Conservation (phyloP, 2,888 invertebrate genomes). For the Oligia strigilis region DNA sequence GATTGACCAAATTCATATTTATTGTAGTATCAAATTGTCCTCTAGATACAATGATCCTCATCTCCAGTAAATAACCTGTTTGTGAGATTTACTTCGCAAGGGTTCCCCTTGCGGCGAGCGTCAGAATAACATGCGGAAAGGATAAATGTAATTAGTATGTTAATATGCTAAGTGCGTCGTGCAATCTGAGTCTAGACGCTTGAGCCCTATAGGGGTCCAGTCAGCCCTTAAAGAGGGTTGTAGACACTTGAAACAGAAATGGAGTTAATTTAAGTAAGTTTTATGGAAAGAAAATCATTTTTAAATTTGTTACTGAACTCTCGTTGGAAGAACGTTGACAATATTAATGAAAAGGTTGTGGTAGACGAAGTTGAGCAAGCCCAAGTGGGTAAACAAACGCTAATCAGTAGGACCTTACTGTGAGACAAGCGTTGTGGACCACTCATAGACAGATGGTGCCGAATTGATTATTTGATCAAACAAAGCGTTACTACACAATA, state of each 20-base stretch:
- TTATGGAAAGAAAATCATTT: constrained; percentile 16
- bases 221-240: constrained; percentile 37
- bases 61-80: constrained; percentile 23
- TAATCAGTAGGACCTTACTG: neutral
- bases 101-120: constrained; percentile 28
- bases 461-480: constrained; percentile 27
- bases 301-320: constrained; percentile 7
- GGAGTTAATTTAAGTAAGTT: constrained; percentile 34
- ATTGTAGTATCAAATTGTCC: constrained; percentile 12
- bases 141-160: constrained; percentile 62
- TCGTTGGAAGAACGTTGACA: neutral
- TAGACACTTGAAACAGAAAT: constrained; percentile 26
- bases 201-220: constrained; percentile 38
- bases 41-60: neutral
- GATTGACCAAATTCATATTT: constrained; percentile 6
- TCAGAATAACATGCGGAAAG: constrained; percentile 50
- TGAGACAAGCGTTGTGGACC: neutral
- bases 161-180: constrained; percentile 64
- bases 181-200: constrained; percentile 66
- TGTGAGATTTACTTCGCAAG: constrained; percentile 26
- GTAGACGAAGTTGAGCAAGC: neutral
- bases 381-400: neutral
- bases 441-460: neutral
- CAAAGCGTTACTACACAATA: constrained; percentile 25
- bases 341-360: neutral